phyloP scores from a whole-genome alignment of 1,140 invertebrate genomes.

The Leguminivora glycinivorella region DNA sequence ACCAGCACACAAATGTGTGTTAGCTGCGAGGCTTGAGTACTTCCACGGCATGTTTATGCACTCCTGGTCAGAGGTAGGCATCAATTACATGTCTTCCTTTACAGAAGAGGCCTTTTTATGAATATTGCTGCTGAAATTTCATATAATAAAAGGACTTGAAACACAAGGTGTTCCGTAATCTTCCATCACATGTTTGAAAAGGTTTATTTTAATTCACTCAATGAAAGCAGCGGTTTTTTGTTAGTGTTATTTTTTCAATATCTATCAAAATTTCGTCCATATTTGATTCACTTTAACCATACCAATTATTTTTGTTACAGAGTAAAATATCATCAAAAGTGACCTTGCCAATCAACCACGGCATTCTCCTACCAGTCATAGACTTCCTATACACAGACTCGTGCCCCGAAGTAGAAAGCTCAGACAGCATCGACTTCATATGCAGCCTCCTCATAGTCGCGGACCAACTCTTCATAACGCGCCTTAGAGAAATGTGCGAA shows the following conservation, averaged over 20 bases:
- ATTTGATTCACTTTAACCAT: not conserved
- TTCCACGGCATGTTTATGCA: constrained; percentile 87
- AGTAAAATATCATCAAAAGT: constrained; percentile 69
- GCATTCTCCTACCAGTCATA: constrained; percentile 80
- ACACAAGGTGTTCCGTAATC: too few species aligned
- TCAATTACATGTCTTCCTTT: not conserved
- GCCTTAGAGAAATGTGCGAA: constrained; percentile 85
- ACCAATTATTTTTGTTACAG: constrained; percentile 55
- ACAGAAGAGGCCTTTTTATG: not conserved
- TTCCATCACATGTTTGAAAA: too few species aligned
- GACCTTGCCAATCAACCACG: constrained; percentile 75
- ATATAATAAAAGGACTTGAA: too few species aligned
- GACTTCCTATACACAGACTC: constrained; percentile 85
- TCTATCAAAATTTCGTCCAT: not conserved
- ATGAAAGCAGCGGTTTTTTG: too few species aligned
- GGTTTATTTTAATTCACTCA: too few species aligned
- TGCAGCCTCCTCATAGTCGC: constrained; percentile 84
- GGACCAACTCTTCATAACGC: constrained; percentile 84
- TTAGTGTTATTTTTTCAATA: not conserved
- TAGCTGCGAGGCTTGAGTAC: constrained; percentile 86
- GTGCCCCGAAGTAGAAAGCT: constrained; percentile 76
- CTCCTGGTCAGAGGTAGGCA: constrained; percentile 84
- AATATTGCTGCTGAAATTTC: too few species aligned
- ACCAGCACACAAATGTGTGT: constrained; percentile 86
- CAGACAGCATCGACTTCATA: constrained; percentile 80